phyloP scores from a whole-genome alignment of 2,113 vertebrate genomes.

The Hipposideros armiger region DNA sequence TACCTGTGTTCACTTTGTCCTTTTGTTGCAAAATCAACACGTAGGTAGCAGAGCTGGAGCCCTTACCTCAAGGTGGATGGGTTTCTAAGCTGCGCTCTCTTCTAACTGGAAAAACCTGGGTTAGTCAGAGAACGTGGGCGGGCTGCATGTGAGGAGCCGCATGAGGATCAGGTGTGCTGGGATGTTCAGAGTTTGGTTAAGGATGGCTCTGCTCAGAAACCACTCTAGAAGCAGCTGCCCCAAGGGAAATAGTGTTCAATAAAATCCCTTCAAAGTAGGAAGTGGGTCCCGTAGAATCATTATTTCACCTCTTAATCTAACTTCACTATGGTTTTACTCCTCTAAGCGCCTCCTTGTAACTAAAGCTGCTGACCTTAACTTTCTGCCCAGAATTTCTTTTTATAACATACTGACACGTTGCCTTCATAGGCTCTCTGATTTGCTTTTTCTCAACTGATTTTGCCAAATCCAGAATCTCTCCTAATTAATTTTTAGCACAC shows the following conservation, averaged over 20 bases:
- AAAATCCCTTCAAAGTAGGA: slow-evolving; percentile 31
- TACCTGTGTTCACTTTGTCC: neutral
- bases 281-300: neutral
- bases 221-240: neutral
- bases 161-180: rapidly evolving
- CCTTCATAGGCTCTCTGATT: slow-evolving; percentile 61
- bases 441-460: slow-evolving; percentile 66
- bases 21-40: neutral
- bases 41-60: neutral
- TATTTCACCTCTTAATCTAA: slow-evolving; percentile 50
- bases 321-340: neutral
- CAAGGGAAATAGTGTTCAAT: neutral
- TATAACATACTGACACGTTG: slow-evolving; percentile 49
- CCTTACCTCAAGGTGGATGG: neutral
- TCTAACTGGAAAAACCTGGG: neutral
- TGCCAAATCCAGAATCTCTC: slow-evolving; percentile 69
- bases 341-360: neutral
- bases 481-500: slow-evolving; percentile 73
- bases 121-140: neutral
- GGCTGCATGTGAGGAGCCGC: rapidly evolving
- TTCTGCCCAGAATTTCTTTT: slow-evolving; percentile 71
- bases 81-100: neutral
- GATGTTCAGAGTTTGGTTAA: neutral
- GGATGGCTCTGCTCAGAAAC: neutral
- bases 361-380: neutral